phyloP scores from a whole-genome alignment of 1,140 invertebrate species.

The Spodoptera litura region DNA sequence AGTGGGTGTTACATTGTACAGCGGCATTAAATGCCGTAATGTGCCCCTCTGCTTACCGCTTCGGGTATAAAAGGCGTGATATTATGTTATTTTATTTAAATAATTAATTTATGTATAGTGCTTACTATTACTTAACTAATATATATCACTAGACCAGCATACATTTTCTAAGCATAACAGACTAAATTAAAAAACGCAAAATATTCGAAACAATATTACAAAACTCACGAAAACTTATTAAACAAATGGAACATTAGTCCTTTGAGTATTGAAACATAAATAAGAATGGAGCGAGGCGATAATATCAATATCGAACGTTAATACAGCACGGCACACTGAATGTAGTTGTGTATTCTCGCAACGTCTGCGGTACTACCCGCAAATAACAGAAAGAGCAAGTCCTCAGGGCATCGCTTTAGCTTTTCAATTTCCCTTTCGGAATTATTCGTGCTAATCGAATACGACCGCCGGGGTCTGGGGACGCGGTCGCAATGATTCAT shows the following conservation, averaged over 20 bases:
- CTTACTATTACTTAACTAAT: no score
- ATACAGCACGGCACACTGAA: constrained; percentile 59
- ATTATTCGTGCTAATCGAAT: constrained; percentile 85
- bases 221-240: constrained; percentile 23
- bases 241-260: constrained; percentile 31
- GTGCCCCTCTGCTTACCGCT: no score
- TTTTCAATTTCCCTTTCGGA: constrained; percentile 86
- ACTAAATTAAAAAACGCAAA: not conserved
- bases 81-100: no score
- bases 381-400: constrained; percentile 85
- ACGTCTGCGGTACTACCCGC: constrained; percentile 66
- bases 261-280: constrained; percentile 41
- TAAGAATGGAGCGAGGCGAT: constrained; percentile 38
- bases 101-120: no score
- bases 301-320: constrained; percentile 55
- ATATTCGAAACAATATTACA: not conserved
- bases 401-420: constrained; percentile 83
- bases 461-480: constrained; percentile 74
- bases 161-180: not conserved
- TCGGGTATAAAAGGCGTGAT: no score
- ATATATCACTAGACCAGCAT: not conserved
- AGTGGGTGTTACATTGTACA: no score
- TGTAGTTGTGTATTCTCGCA: constrained; percentile 77
- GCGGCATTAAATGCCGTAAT: no score
- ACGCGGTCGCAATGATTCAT: constrained; percentile 81